These are phyloP conservation scores for Chaenodraco wilsoni DNA, from an alignment of 2,797 vertebrate genomes.

Conservation along the genomic window DNA sequence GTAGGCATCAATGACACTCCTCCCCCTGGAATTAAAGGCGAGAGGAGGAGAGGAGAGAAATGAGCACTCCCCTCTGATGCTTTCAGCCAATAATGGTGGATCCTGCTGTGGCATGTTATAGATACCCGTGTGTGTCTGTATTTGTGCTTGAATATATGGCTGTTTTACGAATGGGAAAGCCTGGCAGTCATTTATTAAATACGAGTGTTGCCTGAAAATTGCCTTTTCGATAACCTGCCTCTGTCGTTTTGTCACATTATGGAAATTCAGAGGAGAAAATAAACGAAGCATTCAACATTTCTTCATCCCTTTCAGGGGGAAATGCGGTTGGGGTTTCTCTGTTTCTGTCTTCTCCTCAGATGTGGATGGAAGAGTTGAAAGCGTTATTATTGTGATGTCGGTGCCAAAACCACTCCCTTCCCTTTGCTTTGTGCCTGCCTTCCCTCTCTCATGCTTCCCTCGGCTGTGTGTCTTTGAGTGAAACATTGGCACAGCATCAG, in stretches of 20 bases:
- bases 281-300: slow-evolving; percentile 76
- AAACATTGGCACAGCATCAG: slow-evolving; percentile 62
- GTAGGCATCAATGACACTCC: slow-evolving; percentile 75
- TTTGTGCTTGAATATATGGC: not conserved
- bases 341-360: slow-evolving; percentile 68
- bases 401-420: slow-evolving; percentile 67
- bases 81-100: slow-evolving; percentile 64
- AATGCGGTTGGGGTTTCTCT: slow-evolving; percentile 76
- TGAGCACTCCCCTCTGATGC: slow-evolving; percentile 40
- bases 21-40: slow-evolving; percentile 58
- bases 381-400: slow-evolving; percentile 47
- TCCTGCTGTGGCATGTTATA: slow-evolving; percentile 61
- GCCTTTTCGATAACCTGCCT: slow-evolving; percentile 70
- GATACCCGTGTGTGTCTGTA: slow-evolving; percentile 15
- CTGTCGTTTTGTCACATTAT: slow-evolving; percentile 76
- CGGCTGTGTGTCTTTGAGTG: slow-evolving; percentile 53
- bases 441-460: slow-evolving; percentile 42
- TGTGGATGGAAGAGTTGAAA: slow-evolving; percentile 74
- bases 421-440: slow-evolving; percentile 29
- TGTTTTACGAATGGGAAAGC: slow-evolving; percentile 64
- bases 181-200: slow-evolving; percentile 76
- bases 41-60: slow-evolving; percentile 43
- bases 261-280: slow-evolving; percentile 76
- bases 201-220: slow-evolving; percentile 75
- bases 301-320: slow-evolving; percentile 72